A percentile compares a stretch with the other conserved stretches of the same genome.
phyloP scores from a whole-genome alignment of 2,113 vertebrate species.

The Piprites chloris region DNA sequence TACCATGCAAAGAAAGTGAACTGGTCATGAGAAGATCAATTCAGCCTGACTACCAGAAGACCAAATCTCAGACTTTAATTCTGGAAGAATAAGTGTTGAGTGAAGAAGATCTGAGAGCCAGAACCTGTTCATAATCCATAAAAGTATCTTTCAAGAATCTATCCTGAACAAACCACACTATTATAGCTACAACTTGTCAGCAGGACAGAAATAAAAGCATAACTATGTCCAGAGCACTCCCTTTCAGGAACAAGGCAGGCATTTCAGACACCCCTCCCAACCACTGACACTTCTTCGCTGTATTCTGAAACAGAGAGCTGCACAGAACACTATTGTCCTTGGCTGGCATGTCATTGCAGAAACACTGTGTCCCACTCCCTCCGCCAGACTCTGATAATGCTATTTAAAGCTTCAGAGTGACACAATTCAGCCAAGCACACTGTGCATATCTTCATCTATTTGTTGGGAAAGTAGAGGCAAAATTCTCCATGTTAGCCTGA shows the following conservation, averaged over 20 bases:
- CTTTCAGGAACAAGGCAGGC: neutral
- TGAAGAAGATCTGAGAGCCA: neutral
- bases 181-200: neutral
- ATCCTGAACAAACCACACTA: neutral
- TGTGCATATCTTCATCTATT: neutral
- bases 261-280: neutral
- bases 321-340: neutral
- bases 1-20: neutral
- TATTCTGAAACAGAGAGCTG: neutral
- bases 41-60: neutral
- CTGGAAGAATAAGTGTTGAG: neutral
- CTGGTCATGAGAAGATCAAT: neutral
- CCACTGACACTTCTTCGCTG: neutral
- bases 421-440: neutral
- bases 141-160: neutral
- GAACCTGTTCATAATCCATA: neutral
- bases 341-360: neutral
- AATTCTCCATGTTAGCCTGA: neutral
- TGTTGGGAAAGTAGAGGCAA: neutral
- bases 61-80: neutral
- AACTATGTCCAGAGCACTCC: neutral
- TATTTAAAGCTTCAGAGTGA: neutral
- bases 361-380: neutral
- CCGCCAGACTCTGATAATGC: neutral
- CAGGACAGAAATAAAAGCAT: neutral